Base-by-base conservation (phyloP, 2,113 vertebrate species). In the Hassar affinis region DNA sequence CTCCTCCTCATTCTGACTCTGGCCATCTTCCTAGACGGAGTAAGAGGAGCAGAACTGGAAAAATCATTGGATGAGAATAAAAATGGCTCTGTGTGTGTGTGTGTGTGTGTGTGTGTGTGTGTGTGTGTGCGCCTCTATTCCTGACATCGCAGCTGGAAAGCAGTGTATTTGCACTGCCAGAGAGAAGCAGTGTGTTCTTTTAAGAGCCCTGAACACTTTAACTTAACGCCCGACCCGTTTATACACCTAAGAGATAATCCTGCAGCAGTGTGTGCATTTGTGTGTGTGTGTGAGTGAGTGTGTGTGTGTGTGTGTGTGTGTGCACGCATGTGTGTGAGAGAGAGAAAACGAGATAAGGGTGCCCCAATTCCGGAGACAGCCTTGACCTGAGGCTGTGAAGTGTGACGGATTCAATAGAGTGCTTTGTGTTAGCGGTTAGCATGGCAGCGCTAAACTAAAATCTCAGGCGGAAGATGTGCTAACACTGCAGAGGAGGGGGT, bases 201-300 rank as follows among this genome's bases (percentile, higher is more conserved):
- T 74, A 4, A 51, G 15, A 18, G 14, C 47, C 30, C 45, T 9
- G 71, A 30, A n/a, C 18, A 75, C 69, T 42, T 42, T 69, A 68
- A 35, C 33, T 71, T 47, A 74, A 27, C 12, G n/a, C 25, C n/a
- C 17, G 25, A 15, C 71, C 45, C 14, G 25, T 45, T 75, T 52
- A 75, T 27, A 75, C 47, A 33, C 49, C 49, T 33, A 75, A 51
- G 72, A 75, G n/a, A 52, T 75, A 75, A 75, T 75, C 47, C 47
- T 75, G 47, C 49, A 75, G 72, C 49, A 10, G 27, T 74, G 47
- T 74, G 71, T 74, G 47, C 47, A 22, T 49, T 25, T 35, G 14
- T 68, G 6, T 42, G 64, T 68, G 66, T 69, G 66, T 69, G 3
- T 45, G 12, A 51, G 69, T 27, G 15, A 30, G 25, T 17, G 8